phyloP scores from a whole-genome alignment of 2,113 vertebrate genomes.

The Hipposideros armiger region DNA sequence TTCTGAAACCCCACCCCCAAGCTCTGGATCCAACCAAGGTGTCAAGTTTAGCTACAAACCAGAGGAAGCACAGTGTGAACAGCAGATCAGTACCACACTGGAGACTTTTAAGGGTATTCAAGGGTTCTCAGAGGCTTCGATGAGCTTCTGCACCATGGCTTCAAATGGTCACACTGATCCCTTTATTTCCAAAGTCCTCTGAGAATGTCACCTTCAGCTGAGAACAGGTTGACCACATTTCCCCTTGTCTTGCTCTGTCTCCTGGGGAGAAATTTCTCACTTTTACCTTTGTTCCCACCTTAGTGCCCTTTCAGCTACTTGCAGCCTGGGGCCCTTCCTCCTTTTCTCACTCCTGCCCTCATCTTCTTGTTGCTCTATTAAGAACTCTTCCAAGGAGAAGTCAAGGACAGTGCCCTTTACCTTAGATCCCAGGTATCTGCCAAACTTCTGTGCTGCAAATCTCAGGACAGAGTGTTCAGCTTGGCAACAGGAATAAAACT shows the following conservation, averaged over 20 bases:
- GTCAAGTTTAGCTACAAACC: not conserved
- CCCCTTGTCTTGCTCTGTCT: not conserved
- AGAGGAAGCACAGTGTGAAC: not conserved
- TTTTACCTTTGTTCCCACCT: not conserved
- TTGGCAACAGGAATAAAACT: not conserved
- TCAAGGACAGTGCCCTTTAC: not conserved
- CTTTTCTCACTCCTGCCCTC: not conserved
- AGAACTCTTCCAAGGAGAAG: not conserved
- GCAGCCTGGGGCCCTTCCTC: not conserved
- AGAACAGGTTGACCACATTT: not conserved
- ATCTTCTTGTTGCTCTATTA: not conserved
- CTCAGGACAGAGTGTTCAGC: not conserved
- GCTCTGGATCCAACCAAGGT: not conserved
- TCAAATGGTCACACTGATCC: not conserved
- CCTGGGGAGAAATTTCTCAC: not conserved
- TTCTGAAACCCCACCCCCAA: not conserved
- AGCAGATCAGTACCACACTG: not conserved
- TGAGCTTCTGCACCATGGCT: not conserved
- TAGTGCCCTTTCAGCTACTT: not conserved
- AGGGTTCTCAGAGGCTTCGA: not conserved
- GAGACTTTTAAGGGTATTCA: not conserved
- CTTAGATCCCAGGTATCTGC: not conserved
- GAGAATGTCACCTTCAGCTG: not conserved
- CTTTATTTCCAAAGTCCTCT: not conserved
- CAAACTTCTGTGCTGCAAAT: not conserved